Evolutionary conservation across 2,888 invertebrate species (phyloP).

Genomic region (Melanostoma mellinum): DNA sequence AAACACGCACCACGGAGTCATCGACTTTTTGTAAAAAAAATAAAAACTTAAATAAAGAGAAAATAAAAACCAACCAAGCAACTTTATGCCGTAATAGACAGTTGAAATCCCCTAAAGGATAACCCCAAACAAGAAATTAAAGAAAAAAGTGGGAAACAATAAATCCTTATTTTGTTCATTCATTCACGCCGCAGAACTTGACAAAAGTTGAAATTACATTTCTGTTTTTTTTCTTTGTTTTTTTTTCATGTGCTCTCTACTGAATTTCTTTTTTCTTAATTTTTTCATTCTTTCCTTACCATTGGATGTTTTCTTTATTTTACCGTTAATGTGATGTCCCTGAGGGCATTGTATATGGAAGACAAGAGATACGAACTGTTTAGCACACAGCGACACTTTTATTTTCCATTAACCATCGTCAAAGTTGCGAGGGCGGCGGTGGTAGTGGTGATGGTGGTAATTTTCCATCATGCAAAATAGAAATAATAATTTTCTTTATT

Average conservation of each 20-base stretch:
- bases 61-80: constrained; percentile 32
- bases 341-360: constrained; percentile 47
- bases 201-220: constrained; percentile 72
- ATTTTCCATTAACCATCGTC: constrained; percentile 70
- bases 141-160: constrained; percentile 52
- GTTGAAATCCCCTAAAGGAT: constrained; percentile 62
- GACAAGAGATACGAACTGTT: constrained; percentile 61
- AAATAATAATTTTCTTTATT: constrained; percentile 72
- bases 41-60: constrained; percentile 34
- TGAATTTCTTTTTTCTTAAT: constrained; percentile 38
- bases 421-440: constrained; percentile 25
- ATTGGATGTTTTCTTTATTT: constrained; percentile 41
- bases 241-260: constrained; percentile 13
- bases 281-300: constrained; percentile 8
- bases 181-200: constrained; percentile 62
- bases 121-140: constrained; percentile 32
- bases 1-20: no score
- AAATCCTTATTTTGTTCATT: constrained; percentile 71
- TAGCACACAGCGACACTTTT: constrained; percentile 66
- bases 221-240: constrained; percentile 13
- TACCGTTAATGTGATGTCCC: constrained; percentile 58
- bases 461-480: constrained; percentile 71
- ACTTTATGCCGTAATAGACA: constrained; percentile 57
- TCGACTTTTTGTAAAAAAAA: constrained; percentile 35
- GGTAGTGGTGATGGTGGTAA: constrained; percentile 51